Percentiles rank a stretch among this genome's conserved stretches.
Evolutionary conservation across 2,888 invertebrate genomes (phyloP).

Genomic region (Eilema depressum): DNA sequence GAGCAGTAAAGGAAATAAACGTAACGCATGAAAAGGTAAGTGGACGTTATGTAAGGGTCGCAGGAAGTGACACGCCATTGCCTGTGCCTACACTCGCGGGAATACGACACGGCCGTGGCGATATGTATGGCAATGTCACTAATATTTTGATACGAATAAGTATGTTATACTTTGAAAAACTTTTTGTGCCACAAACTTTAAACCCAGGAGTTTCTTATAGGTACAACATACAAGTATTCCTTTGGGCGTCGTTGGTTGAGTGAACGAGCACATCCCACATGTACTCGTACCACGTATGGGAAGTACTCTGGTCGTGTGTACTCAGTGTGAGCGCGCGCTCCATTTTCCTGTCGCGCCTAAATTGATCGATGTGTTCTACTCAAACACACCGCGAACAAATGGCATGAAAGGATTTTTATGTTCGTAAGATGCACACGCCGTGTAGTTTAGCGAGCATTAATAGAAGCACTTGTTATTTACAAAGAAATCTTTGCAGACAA

Average conservation of each 20-base stretch:
- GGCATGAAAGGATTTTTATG: neutral
- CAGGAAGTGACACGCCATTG: neutral
- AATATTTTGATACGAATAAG: neutral
- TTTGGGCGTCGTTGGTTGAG: no score
- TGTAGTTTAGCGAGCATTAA: neutral
- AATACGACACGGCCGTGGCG: neutral
- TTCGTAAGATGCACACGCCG: neutral
- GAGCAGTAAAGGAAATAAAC: neutral
- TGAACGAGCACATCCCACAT: neutral
- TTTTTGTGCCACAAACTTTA: neutral
- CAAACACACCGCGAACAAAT: neutral
- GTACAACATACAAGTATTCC: neutral
- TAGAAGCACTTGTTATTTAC: neutral
- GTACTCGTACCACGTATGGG: neutral
- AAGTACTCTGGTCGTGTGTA: neutral
- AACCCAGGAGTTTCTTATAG: neutral
- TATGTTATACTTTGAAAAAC: neutral
- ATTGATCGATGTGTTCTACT: neutral
- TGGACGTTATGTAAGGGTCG: constrained; percentile 1
- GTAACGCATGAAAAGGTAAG: neutral
- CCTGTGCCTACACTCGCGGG: neutral
- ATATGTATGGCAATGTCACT: neutral
- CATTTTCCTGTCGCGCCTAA: neutral
- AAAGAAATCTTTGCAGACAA: neutral
- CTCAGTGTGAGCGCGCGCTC: neutral